Base-by-base conservation (phyloP, 2,888 invertebrate genomes). In the Nudaria mundana region DNA sequence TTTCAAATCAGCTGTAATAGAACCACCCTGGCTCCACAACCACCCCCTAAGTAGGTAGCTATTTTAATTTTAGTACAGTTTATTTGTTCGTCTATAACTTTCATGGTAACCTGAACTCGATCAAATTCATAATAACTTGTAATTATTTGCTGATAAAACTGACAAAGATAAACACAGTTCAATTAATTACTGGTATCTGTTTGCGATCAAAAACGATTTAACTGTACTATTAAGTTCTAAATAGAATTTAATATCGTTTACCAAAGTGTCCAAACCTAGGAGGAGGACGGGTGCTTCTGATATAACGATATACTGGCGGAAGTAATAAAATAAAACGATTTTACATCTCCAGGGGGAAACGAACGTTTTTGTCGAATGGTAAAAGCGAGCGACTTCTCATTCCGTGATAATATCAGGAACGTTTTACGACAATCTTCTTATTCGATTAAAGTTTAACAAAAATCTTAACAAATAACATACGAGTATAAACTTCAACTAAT, bases 311-410 rank as follows among this genome's bases (percentile, higher is more conserved):
- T 85, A 86, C 80, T 76, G 78, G 73, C 73, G 85, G 85, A 85
- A 84, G 84, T 84, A 85, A 87, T 87, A 88, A 86, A 88, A 88
- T 87, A 85, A 88, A 88, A 87, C 86, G 85, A 86, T 87, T 88
- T 87, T 85, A 87, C 87, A 86, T 87, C 85, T 84, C 77, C 74
- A 75, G 79, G 83, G 83, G 84, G 82, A 81, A 80, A 76, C 74
- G 81, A 81, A 78, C 82, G 82, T 85, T 86, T 87, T 85, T 85
- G 81, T 78, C 76, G 80, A 87, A 87, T 83, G 81, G 82, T 82
- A 81, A 85, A 85, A 85, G 81, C 83, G 68, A 73, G 85, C 83
- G 77, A 84, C 81, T 86, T 85, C 85, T 86, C 86, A 82, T 86
- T 85, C 75, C 66, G 74, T 78, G 86, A 88, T 88, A 85, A 88